Conservation (phyloP, 2,113 vertebrate species). For the Dinomys branickii region DNA sequence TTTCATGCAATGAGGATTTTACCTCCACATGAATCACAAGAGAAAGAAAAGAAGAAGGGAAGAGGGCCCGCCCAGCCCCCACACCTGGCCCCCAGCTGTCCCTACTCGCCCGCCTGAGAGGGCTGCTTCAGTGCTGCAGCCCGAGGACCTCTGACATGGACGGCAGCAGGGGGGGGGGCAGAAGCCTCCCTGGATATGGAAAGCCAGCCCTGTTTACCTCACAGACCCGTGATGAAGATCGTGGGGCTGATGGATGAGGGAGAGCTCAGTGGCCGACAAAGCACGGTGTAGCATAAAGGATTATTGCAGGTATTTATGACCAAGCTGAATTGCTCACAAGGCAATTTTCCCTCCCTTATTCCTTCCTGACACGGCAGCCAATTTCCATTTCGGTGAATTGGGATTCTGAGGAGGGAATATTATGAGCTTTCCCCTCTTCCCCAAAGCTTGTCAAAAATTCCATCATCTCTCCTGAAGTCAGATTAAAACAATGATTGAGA, state of each 20-base stretch:
- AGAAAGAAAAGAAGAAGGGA: background rate
- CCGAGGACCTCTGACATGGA: background rate
- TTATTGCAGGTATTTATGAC: slow-evolving; percentile 53
- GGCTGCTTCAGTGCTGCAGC: background rate
- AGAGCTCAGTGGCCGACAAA: background rate
- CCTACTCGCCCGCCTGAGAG: background rate
- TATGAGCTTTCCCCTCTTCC: background rate
- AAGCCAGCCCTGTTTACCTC: background rate
- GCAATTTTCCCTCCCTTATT: slow-evolving; percentile 69
- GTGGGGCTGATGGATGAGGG: background rate
- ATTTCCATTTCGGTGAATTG: slow-evolving; percentile 64
- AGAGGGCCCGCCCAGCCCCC: background rate
- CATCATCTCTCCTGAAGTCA: slow-evolving; percentile 30
- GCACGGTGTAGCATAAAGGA: background rate
- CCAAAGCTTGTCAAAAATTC: background rate
- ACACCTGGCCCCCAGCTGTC: background rate
- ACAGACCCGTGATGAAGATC: background rate
- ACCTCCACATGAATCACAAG: background rate
- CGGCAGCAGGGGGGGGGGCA: background rate
- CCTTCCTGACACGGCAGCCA: slow-evolving; percentile 61
- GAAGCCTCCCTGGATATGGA: background rate
- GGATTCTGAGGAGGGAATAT: slow-evolving; percentile 25
- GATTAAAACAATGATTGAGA: slow-evolving; percentile 21
- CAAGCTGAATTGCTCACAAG: slow-evolving; percentile 54
- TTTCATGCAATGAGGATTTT: slow-evolving; percentile 9